phyloP scores from a whole-genome alignment of 1,140 invertebrate genomes.

The Caenorhabditis latens region DNA sequence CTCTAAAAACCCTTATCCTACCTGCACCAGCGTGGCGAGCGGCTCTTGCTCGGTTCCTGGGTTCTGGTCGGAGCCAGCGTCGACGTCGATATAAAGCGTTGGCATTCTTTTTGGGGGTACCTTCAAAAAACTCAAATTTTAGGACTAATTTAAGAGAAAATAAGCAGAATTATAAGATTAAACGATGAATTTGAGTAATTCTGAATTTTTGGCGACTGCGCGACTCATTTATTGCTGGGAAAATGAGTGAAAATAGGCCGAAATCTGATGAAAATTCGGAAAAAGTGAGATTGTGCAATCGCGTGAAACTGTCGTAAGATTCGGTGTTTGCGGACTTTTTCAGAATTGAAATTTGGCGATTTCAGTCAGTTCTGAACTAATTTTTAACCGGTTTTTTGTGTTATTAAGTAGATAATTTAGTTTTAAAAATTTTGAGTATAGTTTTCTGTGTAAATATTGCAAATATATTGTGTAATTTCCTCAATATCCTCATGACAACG shows the following conservation, averaged over 20 bases:
- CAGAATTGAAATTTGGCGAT: too few relatives aligned
- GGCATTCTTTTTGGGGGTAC: neutral
- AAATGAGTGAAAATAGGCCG: neutral
- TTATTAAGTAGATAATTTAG: too few relatives aligned
- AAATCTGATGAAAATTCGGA: conserved; percentile 52
- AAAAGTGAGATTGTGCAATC: conserved; percentile 36
- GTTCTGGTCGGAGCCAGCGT: conserved; percentile 9
- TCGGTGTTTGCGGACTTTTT: conserved; percentile 18
- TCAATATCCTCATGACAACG: too few relatives aligned
- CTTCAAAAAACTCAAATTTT: neutral
- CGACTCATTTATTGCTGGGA: conserved; percentile 16
- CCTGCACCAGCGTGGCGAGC: conserved; percentile 23
- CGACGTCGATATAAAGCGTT: conserved; percentile 13
- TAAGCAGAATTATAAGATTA: neutral
- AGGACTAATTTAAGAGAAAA: neutral
- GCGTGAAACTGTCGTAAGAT: neutral
- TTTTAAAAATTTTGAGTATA: too few relatives aligned
- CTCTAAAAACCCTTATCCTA: neutral
- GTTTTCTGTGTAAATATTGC: too few relatives aligned
- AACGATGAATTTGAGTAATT: neutral
- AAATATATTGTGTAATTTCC: too few relatives aligned
- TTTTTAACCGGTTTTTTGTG: too few relatives aligned
- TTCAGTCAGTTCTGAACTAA: too few relatives aligned
- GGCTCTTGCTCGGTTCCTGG: conserved; percentile 21
- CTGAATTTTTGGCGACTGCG: neutral